phyloP scores from a whole-genome alignment of 2,797 vertebrate genomes.

The Acanthurus leucopareius region DNA sequence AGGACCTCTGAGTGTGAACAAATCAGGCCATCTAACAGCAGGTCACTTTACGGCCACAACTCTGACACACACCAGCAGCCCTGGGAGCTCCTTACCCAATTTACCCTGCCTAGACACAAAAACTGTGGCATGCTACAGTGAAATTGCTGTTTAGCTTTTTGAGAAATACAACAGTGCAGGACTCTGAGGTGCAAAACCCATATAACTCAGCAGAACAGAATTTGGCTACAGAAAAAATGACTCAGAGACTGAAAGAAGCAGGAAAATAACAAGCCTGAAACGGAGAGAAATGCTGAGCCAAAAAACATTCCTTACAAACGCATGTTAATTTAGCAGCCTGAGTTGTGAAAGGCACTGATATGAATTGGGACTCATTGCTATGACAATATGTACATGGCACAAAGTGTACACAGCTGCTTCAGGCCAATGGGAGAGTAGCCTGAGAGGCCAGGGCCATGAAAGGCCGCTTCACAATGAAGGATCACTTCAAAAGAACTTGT shows the following conservation, averaged over 20 bases:
- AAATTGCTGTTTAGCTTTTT: conserved; percentile 59
- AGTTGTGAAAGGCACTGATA: conserved; percentile 64
- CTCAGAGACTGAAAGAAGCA: conserved; percentile 9
- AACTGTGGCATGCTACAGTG: conserved; percentile 49
- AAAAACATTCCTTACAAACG: conserved; percentile 57
- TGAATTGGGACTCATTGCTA: conserved; percentile 73
- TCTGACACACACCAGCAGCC: conserved; percentile 72
- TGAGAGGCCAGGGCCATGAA: conserved; percentile 78
- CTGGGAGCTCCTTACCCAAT: conserved; percentile 70
- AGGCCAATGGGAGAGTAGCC: conserved; percentile 69
- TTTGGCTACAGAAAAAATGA: conserved; percentile 37
- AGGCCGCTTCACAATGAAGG: conserved; percentile 82
- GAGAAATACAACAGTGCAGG: conserved; percentile 33
- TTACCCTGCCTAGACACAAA: conserved; percentile 68
- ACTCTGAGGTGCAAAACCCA: conserved; percentile 45
- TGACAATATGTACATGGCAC: conserved; percentile 65
- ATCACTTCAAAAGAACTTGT: conserved; percentile 88
- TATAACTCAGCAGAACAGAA: conserved; percentile 50
- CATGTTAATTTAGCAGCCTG: conserved; percentile 67
- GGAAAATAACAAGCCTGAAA: conserved; percentile 42
- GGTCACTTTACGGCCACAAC: conserved; percentile 71
- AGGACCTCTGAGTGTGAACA: conserved; percentile 57
- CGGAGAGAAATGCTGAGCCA: conserved; percentile 50
- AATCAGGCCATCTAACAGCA: conserved; percentile 84
- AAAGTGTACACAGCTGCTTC: conserved; percentile 80